Base-by-base conservation (phyloP, 2,113 vertebrate genomes). In the Tetrax tetrax region DNA sequence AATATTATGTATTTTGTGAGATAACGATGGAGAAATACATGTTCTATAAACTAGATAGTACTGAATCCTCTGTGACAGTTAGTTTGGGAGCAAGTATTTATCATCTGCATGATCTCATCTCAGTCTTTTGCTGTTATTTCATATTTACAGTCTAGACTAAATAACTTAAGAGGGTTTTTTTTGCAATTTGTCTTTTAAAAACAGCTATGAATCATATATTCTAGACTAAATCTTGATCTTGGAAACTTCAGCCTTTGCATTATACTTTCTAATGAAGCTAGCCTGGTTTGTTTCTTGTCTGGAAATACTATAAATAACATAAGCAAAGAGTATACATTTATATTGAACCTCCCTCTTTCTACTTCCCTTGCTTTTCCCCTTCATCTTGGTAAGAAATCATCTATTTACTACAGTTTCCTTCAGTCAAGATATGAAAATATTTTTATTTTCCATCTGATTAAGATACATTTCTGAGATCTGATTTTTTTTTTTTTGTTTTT, bases 141-240 rank as follows among this genome's bases (percentile, higher is more conserved):
- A 61, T 95, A 95, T 94, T 95, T 95, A 89, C 80, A 84, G 80
- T 79, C 86, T 50, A 71, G 64, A 87, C 83, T 91, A 96, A 95
- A 93, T 95, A 94, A 94, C 72, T 90, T 94, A 92, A 95, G 90
- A 91, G 95, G n/a, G n/a, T n/a, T 81, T 96, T 95, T 93, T 84
- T 72, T 93, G 90, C 76, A 92, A 80, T 92, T 92, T 96, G 51
- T 92, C 80, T 96, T 87, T 92, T 96, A 89, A 90, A 97, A 95
- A 7, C 69, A 76, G 86, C 89, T 66, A 92, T 97, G 87, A 93
- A 75, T 96, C 95, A 95, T 87, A 71, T 88, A 84, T 95, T 89
- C n/a, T 45, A 81, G 92, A 92, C 86, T 84, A 83, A 87, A 81
- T 96, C 86, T 96, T 91, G 85, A 91, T 90, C 64, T 24, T 72